Base-by-base conservation (phyloP, 2,888 invertebrate species). In the Podabrus alpinus region DNA sequence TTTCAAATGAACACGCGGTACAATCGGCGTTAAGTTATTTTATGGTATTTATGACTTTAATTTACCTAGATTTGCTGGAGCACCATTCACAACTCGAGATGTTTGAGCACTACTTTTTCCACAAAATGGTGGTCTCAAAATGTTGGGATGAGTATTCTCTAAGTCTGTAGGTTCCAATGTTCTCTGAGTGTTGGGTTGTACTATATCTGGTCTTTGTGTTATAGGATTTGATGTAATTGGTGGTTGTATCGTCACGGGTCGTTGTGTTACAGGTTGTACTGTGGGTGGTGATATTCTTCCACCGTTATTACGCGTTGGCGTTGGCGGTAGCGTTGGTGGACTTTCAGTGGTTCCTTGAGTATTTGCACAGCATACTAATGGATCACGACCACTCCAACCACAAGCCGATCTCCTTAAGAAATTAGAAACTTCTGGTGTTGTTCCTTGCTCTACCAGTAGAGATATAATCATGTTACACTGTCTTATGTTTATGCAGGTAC, bases 331-430 rank as follows among this genome's bases (percentile, higher is more conserved):
- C 25, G 11, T 66, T 71, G n/a, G n/a, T n/a, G n/a, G n/a, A n/a
- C 16, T 10, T 45, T 19, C 15, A 15, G 29, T 24, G 9, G 25
- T 59, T 24, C 67, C 66, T 17, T 19, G 59, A 19, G 72, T 60
- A 13, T 74, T 64, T 1, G 89, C 89, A 79, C 91, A 91, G 78
- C 91, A 91, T 3, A 95, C 94, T 87, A 92, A 89, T 11, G 94
- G 94, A 71, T 89, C 88, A 5, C 81, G 85, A 0, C 91, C 92
- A 11, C 91, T 90, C 79, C 90, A 93, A 0, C 93, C 93, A 82
- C 96, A 96, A 15, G 92, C 89, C 0, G 93, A 93, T 66, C 88
- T 88, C 71, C 92, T 88, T 69, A 95, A 85, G 75, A 89, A 86
- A 66, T 86, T 84, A 0, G 89, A 88, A 0, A 89, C 88, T 0